Percentiles rank a stretch among this genome's conserved stretches.
Evolutionary conservation across 2,113 vertebrate species (phyloP).

Genomic region (Pheucticus melanocephalus): DNA sequence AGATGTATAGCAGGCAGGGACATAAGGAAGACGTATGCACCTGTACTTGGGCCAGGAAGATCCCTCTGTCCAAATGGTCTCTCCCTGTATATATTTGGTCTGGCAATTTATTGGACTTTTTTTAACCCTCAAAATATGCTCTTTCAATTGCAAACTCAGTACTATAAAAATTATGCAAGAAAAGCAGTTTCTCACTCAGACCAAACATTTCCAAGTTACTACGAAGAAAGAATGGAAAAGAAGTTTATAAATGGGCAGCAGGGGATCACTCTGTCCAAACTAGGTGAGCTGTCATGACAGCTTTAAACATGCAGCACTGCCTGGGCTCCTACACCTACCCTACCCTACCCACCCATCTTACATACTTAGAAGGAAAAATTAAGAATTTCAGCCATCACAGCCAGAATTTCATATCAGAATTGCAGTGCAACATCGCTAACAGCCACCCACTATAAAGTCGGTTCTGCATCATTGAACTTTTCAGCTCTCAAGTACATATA

Average conservation of each 20-base stretch:
- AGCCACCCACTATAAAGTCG: neutral
- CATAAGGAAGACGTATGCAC: fast-evolving
- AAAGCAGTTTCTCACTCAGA: neutral
- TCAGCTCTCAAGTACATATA: neutral
- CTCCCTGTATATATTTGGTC: neutral
- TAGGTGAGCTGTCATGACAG: neutral
- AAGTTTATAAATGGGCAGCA: neutral
- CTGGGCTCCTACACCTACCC: neutral
- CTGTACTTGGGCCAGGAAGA: neutral
- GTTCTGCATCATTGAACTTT: neutral
- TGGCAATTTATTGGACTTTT: neutral
- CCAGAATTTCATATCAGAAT: neutral
- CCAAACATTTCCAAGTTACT: neutral
- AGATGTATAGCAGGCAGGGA: neutral
- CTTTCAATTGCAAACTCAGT: neutral
- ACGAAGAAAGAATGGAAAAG: neutral
- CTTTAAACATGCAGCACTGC: neutral
- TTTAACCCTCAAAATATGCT: neutral
- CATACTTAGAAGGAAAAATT: neutral
- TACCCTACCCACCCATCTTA: neutral
- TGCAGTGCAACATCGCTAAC: neutral
- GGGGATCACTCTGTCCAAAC: neutral
- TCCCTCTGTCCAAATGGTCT: neutral
- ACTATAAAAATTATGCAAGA: neutral
- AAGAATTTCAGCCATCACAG: neutral